phyloP scores from a whole-genome alignment of 23 tunicate genomes.

The Corella eumyota region DNA sequence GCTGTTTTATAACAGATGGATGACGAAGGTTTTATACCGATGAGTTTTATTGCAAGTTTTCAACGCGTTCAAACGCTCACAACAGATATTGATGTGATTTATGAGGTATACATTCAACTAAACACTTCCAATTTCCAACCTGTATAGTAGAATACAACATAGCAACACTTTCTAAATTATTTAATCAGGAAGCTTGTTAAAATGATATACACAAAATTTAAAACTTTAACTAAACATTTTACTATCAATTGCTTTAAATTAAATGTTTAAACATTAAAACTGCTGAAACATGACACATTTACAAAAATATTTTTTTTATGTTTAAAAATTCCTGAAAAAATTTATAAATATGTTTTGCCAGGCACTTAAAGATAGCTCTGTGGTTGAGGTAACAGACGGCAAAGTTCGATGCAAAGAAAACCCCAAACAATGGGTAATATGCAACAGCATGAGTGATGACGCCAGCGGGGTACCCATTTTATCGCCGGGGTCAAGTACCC shows the following conservation, averaged over 20 bases:
- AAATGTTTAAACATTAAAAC: too few species aligned
- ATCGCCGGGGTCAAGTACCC: conserved; percentile 6
- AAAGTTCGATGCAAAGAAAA: conserved; percentile 73
- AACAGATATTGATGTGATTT: conserved; percentile 45
- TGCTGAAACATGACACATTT: too few species aligned
- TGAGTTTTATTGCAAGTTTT: conserved; percentile 60
- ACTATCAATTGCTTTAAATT: too few species aligned
- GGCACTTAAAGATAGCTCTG: conserved; percentile 37
- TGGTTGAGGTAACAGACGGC: conserved; percentile 56
- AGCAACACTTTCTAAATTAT: too few species aligned
- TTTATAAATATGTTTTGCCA: not conserved
- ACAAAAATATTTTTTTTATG: not conserved
- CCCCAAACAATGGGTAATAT: conserved; percentile 61
- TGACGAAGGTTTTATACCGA: conserved; percentile 60
- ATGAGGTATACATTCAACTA: conserved; percentile 33
- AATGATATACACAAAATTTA: too few species aligned
- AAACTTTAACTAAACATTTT: too few species aligned
- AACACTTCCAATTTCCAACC: too few species aligned
- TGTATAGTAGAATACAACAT: too few species aligned
- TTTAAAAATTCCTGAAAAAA: not conserved
- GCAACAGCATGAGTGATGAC: conserved; percentile 15
- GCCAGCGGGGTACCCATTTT: conserved; percentile 7
- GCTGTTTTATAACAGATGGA: conserved; percentile 91
- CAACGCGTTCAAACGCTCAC: conserved; percentile 68
- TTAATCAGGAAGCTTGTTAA: too few species aligned